phyloP scores from a whole-genome alignment of 92 coral and sea anemone genomes.

The Muricea muricata region DNA sequence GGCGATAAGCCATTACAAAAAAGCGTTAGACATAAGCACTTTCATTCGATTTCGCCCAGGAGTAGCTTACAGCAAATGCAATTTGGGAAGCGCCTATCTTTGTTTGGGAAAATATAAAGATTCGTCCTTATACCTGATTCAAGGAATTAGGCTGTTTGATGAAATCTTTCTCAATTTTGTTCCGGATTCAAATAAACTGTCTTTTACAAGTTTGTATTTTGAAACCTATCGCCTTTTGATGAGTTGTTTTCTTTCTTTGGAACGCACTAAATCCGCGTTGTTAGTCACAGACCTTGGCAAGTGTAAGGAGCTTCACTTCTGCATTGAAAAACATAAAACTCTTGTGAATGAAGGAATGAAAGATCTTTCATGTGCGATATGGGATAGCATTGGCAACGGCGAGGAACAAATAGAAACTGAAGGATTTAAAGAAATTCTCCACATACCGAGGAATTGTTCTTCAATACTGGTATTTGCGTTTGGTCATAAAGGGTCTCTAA shows the following conservation, averaged over 20 bases:
- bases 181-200: background rate
- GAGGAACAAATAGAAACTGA: background rate
- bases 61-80: background rate
- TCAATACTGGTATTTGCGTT: background rate
- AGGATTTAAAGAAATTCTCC: background rate
- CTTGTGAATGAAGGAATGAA: background rate
- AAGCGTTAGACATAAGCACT: conserved; percentile 29
- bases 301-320: background rate
- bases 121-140: background rate
- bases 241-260: background rate
- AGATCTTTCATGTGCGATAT: background rate
- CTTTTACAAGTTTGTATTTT: background rate
- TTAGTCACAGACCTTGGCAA: background rate
- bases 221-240: background rate
- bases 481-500: background rate
- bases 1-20: background rate
- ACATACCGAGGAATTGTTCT: background rate
- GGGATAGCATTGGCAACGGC: background rate
- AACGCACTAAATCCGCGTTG: background rate
- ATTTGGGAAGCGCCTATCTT: background rate
- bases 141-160: background rate
- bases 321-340: background rate
- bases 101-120: background rate
- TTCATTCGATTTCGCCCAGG: background rate
- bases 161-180: background rate